phyloP scores from a whole-genome alignment of 2,888 invertebrate species.

The Mactromeris polynyma region DNA sequence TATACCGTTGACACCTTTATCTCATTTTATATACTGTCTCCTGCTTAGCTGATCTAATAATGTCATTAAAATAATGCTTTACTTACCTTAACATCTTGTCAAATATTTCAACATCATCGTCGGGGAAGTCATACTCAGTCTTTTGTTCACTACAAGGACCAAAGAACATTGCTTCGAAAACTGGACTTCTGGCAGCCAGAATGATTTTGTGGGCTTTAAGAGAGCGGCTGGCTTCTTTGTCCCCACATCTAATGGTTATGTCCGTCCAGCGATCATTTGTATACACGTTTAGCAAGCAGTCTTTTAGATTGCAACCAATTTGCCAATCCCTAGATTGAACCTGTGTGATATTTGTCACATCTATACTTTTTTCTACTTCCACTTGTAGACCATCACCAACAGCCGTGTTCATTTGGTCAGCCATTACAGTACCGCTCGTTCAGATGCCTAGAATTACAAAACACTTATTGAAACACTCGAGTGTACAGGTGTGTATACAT shows the following conservation, averaged over 20 bases:
- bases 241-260: conserved; percentile 37
- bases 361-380: too few relatives aligned
- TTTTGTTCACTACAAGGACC: conserved; percentile 35
- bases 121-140: conserved; percentile 15
- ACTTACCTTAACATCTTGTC: conserved; percentile 24
- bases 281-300: conserved; percentile 19
- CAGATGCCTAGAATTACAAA: too few relatives aligned
- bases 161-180: conserved; percentile 51
- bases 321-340: conserved; percentile 2
- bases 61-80: too few relatives aligned
- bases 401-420: too few relatives aligned
- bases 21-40: too few relatives aligned
- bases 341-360: too few relatives aligned
- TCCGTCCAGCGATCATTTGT: conserved; percentile 34
- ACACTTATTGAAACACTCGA: too few relatives aligned
- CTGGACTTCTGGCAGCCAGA: conserved; percentile 42
- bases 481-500: too few relatives aligned
- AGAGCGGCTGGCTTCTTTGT: background rate
- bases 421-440: too few relatives aligned
- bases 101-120: conserved; percentile 21
- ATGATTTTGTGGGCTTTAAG: conserved; percentile 42
- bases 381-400: too few relatives aligned
- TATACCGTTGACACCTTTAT: too few relatives aligned
- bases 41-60: too few relatives aligned
- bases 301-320: background rate